These are phyloP conservation scores for Epicauta chinensis DNA, from an alignment of 1,140 invertebrate species.

Conservation along the genomic window DNA sequence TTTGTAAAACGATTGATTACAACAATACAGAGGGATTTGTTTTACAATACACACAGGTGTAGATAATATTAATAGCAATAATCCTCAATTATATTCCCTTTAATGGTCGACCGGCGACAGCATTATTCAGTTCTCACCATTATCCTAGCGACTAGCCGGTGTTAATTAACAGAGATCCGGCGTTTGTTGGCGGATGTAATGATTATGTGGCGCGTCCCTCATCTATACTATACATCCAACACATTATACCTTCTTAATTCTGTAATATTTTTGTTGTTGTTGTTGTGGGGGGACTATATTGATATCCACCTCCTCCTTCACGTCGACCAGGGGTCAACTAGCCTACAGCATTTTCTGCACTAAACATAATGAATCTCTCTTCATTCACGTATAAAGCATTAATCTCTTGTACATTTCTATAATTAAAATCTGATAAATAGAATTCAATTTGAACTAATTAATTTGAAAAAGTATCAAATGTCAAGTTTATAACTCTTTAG, in stretches of 20 bases:
- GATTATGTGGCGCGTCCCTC: constrained; percentile 12
- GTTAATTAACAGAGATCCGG: constrained; percentile 19
- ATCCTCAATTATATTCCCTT: constrained; percentile 5
- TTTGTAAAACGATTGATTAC: constrained; percentile 2
- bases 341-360: constrained; percentile 12
- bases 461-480: constrained; percentile 12
- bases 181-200: constrained; percentile 17
- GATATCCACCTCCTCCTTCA: no score
- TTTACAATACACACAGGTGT: no score
- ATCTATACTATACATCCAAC: no score
- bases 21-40: no score
- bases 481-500: not conserved
- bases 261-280: not conserved
- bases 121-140: constrained; percentile 14
- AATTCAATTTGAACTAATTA: not conserved
- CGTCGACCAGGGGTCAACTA: constrained; percentile 16
- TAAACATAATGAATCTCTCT: constrained; percentile 13
- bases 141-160: constrained; percentile 7
- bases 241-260: no score
- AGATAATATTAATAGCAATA: not conserved
- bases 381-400: no score
- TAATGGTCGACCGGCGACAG: not conserved
- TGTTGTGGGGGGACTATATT: constrained; percentile 3
- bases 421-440: no score
- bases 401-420: no score